Conservation (phyloP, 2,888 invertebrate species). For the Cephonodes hylas region DNA sequence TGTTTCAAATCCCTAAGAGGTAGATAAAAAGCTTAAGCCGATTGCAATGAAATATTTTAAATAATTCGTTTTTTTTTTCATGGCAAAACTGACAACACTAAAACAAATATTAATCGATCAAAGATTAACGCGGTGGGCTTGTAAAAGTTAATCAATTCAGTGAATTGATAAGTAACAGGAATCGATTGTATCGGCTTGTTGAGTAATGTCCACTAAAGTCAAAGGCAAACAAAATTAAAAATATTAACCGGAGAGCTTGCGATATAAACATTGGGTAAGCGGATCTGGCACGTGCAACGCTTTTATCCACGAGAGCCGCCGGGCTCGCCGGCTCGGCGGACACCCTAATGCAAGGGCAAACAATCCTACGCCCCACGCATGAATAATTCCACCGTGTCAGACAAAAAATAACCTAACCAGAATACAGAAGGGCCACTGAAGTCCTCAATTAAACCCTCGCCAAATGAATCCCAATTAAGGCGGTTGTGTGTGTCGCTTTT, state of each 20-base stretch:
- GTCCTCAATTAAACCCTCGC: conserved; percentile 8
- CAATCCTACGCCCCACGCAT: conserved; percentile 65
- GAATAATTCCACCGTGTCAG: conserved; percentile 69
- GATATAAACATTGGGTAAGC: conserved; percentile 71
- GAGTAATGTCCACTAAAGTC: conserved; percentile 18
- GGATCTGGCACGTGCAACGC: conserved; percentile 74
- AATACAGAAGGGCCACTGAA: conserved; percentile 12
- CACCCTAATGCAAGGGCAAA: conserved; percentile 62
- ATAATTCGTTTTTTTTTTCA: too few species aligned
- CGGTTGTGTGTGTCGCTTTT: conserved; percentile 10
- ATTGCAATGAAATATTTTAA: not conserved
- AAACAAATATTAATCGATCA: not conserved
- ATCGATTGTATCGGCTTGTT: not conserved
- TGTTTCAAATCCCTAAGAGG: too few species aligned
- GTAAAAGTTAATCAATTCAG: conserved; percentile 10
- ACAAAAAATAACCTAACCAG: conserved; percentile 14
- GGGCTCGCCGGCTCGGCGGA: conserved; percentile 33
- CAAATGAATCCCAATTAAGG: conserved; percentile 14
- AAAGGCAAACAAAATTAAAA: conserved; percentile 28
- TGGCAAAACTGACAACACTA: not conserved
- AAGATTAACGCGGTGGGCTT: conserved; percentile 6
- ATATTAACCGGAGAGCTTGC: conserved; percentile 36
- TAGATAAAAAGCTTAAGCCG: too few species aligned
- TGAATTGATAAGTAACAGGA: conserved; percentile 13
- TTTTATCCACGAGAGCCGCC: conserved; percentile 62